phyloP scores from a whole-genome alignment of 2,113 vertebrate species.

The Haemorhous mexicanus region DNA sequence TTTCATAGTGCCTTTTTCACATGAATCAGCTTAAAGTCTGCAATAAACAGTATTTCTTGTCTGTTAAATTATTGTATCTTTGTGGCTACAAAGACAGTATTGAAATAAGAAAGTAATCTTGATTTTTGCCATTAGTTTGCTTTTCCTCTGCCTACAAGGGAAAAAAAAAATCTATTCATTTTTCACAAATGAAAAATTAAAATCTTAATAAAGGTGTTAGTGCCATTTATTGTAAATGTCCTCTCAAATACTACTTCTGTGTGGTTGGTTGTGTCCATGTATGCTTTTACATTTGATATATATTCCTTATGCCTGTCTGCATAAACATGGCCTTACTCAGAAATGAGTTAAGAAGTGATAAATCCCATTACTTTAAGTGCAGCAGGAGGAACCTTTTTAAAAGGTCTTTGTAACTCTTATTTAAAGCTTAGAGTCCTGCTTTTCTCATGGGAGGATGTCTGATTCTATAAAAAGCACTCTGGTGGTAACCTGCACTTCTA shows the following conservation, averaged over 20 bases:
- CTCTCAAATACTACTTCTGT: not conserved
- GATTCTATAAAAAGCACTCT: not conserved
- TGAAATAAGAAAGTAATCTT: not conserved
- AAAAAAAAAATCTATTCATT: slow-evolving; percentile 8
- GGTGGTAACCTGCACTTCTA: not conserved
- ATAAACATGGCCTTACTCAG: not conserved
- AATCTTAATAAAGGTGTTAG: slow-evolving; percentile 53
- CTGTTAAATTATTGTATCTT: slow-evolving; percentile 63
- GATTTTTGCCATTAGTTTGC: slow-evolving; percentile 29
- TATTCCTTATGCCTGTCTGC: not conserved
- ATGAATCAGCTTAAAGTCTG: slow-evolving; percentile 78
- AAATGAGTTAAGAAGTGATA: not conserved
- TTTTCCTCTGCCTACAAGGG: not conserved
- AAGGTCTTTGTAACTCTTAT: not conserved
- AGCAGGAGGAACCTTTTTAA: not conserved
- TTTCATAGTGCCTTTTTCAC: slow-evolving; percentile 89
- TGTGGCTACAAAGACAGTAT: not conserved
- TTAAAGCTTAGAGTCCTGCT: not conserved
- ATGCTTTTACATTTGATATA: not conserved
- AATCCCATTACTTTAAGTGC: not conserved
- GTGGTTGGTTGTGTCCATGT: not conserved
- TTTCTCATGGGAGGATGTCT: not conserved
- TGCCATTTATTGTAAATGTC: slow-evolving; percentile 51
- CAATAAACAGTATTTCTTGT: slow-evolving; percentile 85
- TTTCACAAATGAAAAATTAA: slow-evolving; percentile 26